Evolutionary conservation across 1,140 invertebrate genomes (phyloP), one percentile per base, ranked within the genome.

Genomic region (Drosophila kikkawai): DNA sequence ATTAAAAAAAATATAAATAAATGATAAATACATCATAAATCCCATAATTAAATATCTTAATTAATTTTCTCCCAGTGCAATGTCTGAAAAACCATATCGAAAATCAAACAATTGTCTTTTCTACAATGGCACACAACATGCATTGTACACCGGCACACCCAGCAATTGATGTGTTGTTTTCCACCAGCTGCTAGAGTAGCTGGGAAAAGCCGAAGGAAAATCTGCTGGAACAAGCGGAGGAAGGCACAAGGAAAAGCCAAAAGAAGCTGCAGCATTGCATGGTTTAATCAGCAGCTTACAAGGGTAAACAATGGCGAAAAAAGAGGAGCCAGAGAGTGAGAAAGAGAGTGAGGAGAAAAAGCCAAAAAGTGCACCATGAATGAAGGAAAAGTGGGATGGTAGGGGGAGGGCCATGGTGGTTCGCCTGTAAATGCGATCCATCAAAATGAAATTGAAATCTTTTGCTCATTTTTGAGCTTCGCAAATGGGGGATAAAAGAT

Each of bases 361-460:
- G 69, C 67, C 74, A 78, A 77, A 77, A 77, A 78, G 75, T 77
- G 53, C 66, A 66, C n/a, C 47, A 71, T 55, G 53, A 70, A 70
- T 53, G 44, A 15, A 26, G 26, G n/a, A 51, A 66, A 48, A 69
- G 13, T 42, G n/a, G 15, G 36, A 2, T 8, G 47, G 47, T n/a
- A 4, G 48, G 13, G 26, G 32, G 22, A 26, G 22, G 39, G 37
- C 26, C 36, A 26, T n/a, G 53, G 26, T 29, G 13, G 36, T 56
- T 36, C 5, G 53, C 53, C 53, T 37, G 61, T 47, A 79, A 86
- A 73, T 68, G 82, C 79, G 79, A 90, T 90, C 85, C 74, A 90
- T 90, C 85, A 90, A 90, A 91, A 91, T 90, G 86, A 90, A 90
- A 91, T 90, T 91, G 85, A 90, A 90, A 90, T 90, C 86, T 91